Percentiles rank a stretch among this genome's conserved stretches.
Conservation (phyloP, 1,140 invertebrate genomes). For the Asobara japonica region DNA sequence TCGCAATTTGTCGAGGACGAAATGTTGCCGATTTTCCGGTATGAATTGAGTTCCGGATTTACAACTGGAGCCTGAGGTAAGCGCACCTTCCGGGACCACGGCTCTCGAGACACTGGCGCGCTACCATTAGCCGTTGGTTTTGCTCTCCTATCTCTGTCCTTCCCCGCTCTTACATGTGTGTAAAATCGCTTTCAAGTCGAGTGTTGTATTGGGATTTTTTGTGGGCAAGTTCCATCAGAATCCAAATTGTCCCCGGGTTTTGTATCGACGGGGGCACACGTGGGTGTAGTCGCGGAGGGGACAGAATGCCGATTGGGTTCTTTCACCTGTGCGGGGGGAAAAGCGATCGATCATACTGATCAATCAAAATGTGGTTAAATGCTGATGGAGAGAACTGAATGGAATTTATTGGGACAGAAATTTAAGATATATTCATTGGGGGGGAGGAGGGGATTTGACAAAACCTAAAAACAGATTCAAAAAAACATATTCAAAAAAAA, state of each 20-base stretch:
- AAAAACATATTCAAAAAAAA: too few relatives aligned
- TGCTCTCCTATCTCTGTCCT: constrained; percentile 40
- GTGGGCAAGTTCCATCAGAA: neutral
- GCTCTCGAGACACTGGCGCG: constrained; percentile 62
- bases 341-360: neutral
- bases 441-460: too few relatives aligned
- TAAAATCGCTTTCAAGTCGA: neutral
- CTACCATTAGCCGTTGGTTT: constrained; percentile 58
- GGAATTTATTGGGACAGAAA: too few relatives aligned
- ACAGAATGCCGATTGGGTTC: neutral
- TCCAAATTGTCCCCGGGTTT: constrained; percentile 10
- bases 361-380: neutral
- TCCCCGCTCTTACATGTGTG: constrained; percentile 31
- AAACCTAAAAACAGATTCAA: too few relatives aligned
- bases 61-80: constrained; percentile 31
- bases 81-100: constrained; percentile 54
- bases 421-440: too few relatives aligned
- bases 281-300: neutral
- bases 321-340: neutral
- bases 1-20: too few relatives aligned
- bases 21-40: neutral
- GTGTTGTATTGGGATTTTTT: constrained; percentile 16
- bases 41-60: too few relatives aligned
- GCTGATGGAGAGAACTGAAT: neutral
- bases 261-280: constrained; percentile 9